Percentiles rank a stretch among this genome's conserved stretches.
These are phyloP conservation scores for Ditylenchus dipsaci DNA, from an alignment of 1,140 invertebrate species.

Conservation along the genomic window DNA sequence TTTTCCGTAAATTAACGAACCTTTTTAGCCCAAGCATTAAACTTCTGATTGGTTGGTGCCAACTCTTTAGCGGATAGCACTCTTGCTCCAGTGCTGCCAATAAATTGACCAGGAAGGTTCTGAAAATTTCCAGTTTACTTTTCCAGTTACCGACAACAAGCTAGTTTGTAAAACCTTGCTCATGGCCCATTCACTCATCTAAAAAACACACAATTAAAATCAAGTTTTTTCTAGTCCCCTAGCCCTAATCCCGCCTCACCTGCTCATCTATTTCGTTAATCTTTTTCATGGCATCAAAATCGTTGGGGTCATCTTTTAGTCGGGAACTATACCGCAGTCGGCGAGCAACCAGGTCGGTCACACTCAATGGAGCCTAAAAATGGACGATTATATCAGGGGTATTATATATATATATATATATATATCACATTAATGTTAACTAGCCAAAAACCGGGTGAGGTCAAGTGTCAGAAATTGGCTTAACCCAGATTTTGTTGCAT, in stretches of 20 bases:
- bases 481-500: too few species aligned
- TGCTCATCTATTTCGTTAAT: slow-evolving; percentile 14
- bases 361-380: slow-evolving; percentile 11
- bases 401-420: too few species aligned
- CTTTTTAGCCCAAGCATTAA: slow-evolving; percentile 31
- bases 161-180: too few species aligned
- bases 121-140: too few species aligned
- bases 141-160: too few species aligned
- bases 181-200: slow-evolving; percentile 29
- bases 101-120: slow-evolving; percentile 18
- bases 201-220: neutral
- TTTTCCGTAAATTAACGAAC: slow-evolving; percentile 1
- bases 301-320: slow-evolving; percentile 23
- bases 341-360: slow-evolving; percentile 14
- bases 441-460: too few species aligned
- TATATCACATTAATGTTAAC: too few species aligned
- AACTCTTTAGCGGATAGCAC: slow-evolving; percentile 24
- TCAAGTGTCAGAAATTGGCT: too few species aligned
- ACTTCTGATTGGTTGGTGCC: slow-evolving; percentile 14
- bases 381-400: neutral
- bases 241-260: neutral
- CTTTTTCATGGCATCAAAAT: slow-evolving; percentile 23
- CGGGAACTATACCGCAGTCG: slow-evolving; percentile 16
- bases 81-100: slow-evolving; percentile 23
- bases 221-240: neutral